Evolutionary conservation across 2,797 vertebrate genomes (phyloP), one percentile per base, ranked within the genome.

Genomic region (Alfaro cultratus): DNA sequence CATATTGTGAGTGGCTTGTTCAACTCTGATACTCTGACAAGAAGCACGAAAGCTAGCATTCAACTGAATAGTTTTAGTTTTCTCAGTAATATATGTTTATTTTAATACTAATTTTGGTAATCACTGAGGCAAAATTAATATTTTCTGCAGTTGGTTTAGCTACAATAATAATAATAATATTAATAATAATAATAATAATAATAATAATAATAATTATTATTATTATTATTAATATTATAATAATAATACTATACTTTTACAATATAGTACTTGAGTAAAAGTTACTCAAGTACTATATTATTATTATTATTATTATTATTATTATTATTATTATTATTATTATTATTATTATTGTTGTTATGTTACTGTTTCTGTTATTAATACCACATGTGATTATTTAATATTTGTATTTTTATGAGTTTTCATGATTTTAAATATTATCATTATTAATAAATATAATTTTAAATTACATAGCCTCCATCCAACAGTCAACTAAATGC

Each of bases 1-100:
- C 67, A 70, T 70, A n/a, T 70, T 70, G 67, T 70, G 67, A 70
- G 67, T 26, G 67, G 67, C 67, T 26, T 26, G 23, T 43, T 43
- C 39, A 12, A 43, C 67, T 15, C 10, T 64, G 15, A 41, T 23
- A 23, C 64, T 12, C 1, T 62, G n/a, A 7, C 13, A 49, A 73
- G 6, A 73, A 16, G 1, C 26, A n/a, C 26, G 15, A 16, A 64
- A 21, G 34, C 8, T 31, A 29, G 8, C 15, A 21, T 53, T 36
- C 21, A 53, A 13, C 21, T 26, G 18, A 26, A 51, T 34, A 39
- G 4, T 23, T 43, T 41, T 31, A 41, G 45, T 23, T 23, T 45
- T 29, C 1, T 8, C 46, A 31, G 3, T 16, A 43, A 1, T 36
- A 39, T 36, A 1, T 36, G 5, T 8, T 34, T 1, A n/a, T 31